Conservation (phyloP, 2,113 vertebrate genomes). For the Daboia siamensis region DNA sequence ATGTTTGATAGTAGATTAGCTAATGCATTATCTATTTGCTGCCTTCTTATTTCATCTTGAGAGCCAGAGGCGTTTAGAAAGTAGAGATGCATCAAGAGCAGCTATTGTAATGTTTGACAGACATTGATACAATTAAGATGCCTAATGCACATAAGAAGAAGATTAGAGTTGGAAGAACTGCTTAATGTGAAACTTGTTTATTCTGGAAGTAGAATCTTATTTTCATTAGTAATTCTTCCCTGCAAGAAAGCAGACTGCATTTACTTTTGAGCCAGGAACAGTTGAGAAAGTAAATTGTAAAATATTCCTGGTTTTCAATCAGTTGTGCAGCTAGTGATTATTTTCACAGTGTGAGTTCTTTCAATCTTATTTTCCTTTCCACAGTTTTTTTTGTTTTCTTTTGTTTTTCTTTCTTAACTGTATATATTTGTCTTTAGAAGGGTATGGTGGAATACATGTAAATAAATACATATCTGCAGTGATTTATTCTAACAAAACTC, state of each 20-base stretch:
- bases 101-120: neutral
- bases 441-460: neutral
- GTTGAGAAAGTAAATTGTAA: neutral
- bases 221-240: neutral
- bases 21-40: neutral
- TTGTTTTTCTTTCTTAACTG: neutral
- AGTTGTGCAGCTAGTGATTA: neutral
- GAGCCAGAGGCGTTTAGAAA: neutral
- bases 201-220: neutral
- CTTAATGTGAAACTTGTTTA: neutral
- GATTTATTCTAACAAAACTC: neutral
- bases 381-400: neutral
- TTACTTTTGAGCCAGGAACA: neutral
- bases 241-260: neutral
- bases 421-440: neutral
- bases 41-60: neutral
- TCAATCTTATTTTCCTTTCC: neutral
- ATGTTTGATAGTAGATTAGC: neutral
- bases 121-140: neutral
- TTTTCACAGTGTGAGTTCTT: neutral
- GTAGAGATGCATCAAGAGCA: neutral
- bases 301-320: neutral
- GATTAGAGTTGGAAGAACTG: neutral
- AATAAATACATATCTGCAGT: neutral
- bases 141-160: neutral